phyloP scores from a whole-genome alignment of 2,797 vertebrate species.

The Monodelphis domestica region DNA sequence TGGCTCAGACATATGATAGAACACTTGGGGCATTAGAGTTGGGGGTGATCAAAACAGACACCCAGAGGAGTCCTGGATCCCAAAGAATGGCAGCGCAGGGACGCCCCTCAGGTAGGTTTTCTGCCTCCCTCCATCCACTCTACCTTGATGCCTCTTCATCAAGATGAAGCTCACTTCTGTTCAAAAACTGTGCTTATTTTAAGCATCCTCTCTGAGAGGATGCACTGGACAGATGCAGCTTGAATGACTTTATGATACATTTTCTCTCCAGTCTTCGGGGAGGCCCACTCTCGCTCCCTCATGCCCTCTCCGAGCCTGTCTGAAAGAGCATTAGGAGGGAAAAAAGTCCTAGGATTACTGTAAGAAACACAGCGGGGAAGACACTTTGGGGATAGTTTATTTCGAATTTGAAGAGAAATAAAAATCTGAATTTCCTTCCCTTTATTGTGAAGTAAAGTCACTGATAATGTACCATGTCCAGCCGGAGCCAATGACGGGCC shows the following conservation, averaged over 20 bases:
- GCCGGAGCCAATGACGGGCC: neutral
- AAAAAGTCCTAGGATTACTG: neutral
- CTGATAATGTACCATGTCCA: neutral
- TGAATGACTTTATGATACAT: neutral
- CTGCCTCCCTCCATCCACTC: neutral
- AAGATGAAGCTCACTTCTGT: neutral
- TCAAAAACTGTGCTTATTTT: neutral
- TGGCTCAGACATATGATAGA: neutral
- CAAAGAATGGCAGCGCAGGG: neutral
- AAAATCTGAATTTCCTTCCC: neutral
- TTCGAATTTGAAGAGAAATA: constrained; percentile 50
- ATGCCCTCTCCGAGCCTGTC: neutral
- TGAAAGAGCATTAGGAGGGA: neutral
- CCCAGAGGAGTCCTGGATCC: neutral
- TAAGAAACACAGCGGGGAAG: neutral
- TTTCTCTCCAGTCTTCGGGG: neutral
- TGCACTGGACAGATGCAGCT: neutral
- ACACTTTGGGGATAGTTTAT: constrained; percentile 56
- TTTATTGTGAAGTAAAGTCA: neutral
- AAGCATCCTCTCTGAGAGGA: neutral
- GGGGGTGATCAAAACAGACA: neutral
- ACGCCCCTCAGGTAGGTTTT: neutral
- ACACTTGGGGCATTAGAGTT: neutral
- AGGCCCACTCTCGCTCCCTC: neutral
- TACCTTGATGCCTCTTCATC: neutral